Conservation (phyloP, 2,888 invertebrate genomes). For the Sylvicola cinctus region DNA sequence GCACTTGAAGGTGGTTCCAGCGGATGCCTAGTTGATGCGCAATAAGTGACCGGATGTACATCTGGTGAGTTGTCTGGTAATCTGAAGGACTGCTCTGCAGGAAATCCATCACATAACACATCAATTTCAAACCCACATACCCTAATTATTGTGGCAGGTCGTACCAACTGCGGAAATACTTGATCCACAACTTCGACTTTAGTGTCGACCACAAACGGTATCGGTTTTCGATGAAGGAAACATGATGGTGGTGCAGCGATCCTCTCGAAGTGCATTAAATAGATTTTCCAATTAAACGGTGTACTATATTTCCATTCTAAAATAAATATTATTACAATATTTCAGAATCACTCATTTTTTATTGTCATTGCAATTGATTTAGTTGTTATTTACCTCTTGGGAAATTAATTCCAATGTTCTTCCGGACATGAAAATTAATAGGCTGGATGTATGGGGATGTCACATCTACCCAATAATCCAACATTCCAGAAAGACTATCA, state of each 20-base stretch:
- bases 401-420: slow-evolving; percentile 33
- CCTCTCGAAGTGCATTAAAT: background rate
- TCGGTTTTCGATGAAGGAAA: slow-evolving; percentile 33
- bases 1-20: slow-evolving; percentile 65
- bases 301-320: slow-evolving; percentile 6
- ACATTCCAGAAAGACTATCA: slow-evolving; percentile 88
- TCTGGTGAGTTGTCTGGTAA: slow-evolving; percentile 78
- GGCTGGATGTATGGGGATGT: slow-evolving; percentile 84
- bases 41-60: slow-evolving; percentile 85
- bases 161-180: slow-evolving; percentile 58
- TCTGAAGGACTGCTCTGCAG: slow-evolving; percentile 65
- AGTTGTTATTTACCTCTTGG: slow-evolving; percentile 14
- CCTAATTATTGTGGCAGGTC: slow-evolving; percentile 65
- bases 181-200: slow-evolving; percentile 75
- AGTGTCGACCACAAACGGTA: slow-evolving; percentile 66
- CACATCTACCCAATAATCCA: slow-evolving; percentile 88
- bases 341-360: no score
- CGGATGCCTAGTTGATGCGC: slow-evolving; percentile 69
- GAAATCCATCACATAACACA: slow-evolving; percentile 81
- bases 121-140: slow-evolving; percentile 53
- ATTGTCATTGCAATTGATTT: no score
- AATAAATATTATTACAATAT: no score
- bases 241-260: background rate
- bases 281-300: slow-evolving; percentile 2
- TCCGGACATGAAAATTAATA: slow-evolving; percentile 77